phyloP scores from a whole-genome alignment of 2,113 vertebrate genomes.

The Columba janthina region DNA sequence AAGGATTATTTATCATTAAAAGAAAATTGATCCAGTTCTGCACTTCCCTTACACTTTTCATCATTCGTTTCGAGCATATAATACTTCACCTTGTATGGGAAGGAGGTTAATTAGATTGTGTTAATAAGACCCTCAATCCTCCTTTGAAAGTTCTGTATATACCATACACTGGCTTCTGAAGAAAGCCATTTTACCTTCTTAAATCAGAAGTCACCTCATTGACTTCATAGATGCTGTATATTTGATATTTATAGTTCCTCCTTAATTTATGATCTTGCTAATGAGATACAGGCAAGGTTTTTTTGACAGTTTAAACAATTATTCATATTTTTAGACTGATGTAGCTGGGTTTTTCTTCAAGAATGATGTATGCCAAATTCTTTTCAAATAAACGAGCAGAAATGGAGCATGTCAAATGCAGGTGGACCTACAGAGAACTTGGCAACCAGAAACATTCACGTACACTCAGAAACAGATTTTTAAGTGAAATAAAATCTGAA shows the following conservation, averaged over 20 bases:
- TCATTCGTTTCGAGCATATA: background rate
- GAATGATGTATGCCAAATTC: background rate
- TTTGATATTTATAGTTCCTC: background rate
- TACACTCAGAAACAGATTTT: background rate
- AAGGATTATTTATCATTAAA: conserved; percentile 45
- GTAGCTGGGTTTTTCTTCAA: background rate
- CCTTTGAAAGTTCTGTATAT: background rate
- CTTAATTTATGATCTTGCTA: background rate
- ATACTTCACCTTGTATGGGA: conserved; percentile 18
- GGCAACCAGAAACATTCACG: background rate
- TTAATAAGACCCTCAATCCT: background rate
- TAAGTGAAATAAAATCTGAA: background rate
- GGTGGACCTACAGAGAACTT: background rate
- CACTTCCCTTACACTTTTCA: conserved; percentile 52
- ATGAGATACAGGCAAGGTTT: background rate
- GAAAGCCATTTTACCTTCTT: background rate
- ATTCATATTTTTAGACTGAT: background rate
- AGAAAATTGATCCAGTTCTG: conserved; percentile 40
- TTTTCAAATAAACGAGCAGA: background rate
- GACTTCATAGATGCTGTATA: background rate
- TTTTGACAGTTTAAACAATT: background rate
- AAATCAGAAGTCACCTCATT: background rate
- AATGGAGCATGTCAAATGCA: background rate
- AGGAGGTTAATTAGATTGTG: conserved; percentile 21
- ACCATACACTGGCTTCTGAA: background rate